Conservation (phyloP, 1,140 invertebrate species). For the Microplitis mediator region DNA sequence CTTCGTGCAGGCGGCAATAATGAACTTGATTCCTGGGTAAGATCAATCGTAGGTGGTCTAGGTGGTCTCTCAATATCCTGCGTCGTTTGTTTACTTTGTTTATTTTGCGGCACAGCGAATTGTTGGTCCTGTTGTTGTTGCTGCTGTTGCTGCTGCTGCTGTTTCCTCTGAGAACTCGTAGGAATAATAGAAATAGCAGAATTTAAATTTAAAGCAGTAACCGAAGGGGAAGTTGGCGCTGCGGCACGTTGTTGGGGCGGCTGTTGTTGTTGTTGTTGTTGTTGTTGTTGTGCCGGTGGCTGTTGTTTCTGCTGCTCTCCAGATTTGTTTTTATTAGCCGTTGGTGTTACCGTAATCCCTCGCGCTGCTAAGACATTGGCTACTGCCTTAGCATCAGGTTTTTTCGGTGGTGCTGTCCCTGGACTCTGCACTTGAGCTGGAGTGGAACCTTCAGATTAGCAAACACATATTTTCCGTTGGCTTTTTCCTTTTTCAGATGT, state of each 20-base stretch:
- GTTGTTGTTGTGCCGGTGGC: slow-evolving; percentile 22
- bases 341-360: slow-evolving; percentile 76
- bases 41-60: slow-evolving; percentile 64
- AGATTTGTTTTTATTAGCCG: slow-evolving; percentile 58
- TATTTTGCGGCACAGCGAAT: slow-evolving; percentile 60
- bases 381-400: slow-evolving; percentile 73
- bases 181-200: slow-evolving; percentile 75
- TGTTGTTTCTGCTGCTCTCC: slow-evolving; percentile 46
- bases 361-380: slow-evolving; percentile 76
- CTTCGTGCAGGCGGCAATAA: slow-evolving; percentile 45
- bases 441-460: slow-evolving; percentile 57
- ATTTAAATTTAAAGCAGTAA: slow-evolving; percentile 69
- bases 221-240: slow-evolving; percentile 37
- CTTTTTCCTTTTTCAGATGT: slow-evolving; percentile 38
- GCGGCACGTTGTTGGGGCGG: slow-evolving; percentile 22
- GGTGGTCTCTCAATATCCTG: slow-evolving; percentile 61
- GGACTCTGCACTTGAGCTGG: slow-evolving; percentile 55
- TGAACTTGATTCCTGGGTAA: slow-evolving; percentile 61
- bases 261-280: slow-evolving; percentile 37
- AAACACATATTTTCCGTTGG: slow-evolving; percentile 40
- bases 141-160: slow-evolving; percentile 41
- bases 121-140: slow-evolving; percentile 35
- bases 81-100: slow-evolving; percentile 43
- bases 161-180: slow-evolving; percentile 56
- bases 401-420: slow-evolving; percentile 51